These are phyloP conservation scores for Eupithecia centaureata DNA, from an alignment of 2,888 invertebrate genomes.

Conservation along the genomic window DNA sequence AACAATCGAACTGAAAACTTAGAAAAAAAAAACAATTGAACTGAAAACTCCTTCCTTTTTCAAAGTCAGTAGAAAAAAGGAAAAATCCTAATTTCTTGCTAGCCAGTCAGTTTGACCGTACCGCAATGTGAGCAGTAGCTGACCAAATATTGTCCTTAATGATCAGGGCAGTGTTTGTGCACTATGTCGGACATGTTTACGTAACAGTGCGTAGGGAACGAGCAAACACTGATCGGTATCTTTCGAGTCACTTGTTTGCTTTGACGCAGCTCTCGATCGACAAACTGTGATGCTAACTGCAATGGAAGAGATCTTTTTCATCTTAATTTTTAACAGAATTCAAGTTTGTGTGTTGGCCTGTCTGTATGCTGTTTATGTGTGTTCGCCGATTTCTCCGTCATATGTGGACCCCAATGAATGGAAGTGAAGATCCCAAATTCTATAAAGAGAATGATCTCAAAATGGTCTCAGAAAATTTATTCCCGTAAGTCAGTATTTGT, in stretches of 20 bases:
- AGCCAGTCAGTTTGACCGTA: conserved; percentile 22
- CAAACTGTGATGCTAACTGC: background rate
- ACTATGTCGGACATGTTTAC: conserved; percentile 71
- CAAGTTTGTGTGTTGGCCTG: no score
- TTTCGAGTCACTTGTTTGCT: conserved; percentile 66
- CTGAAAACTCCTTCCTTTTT: no score
- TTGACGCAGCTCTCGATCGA: background rate
- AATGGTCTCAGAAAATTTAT: no score
- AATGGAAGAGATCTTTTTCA: background rate
- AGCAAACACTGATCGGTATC: conserved; percentile 57
- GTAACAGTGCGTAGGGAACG: conserved; percentile 74
- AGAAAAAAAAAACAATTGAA: no score
- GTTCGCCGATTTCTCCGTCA: no score
- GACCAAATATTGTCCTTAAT: conserved; percentile 81
- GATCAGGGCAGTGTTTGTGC: conserved; percentile 80
- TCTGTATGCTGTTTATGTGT: no score
- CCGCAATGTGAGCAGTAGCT: conserved; percentile 57
- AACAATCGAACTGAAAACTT: no score
- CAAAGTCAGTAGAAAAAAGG: no score
- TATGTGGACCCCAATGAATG: no score
- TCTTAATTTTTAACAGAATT: background rate
- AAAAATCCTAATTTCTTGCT: background rate
- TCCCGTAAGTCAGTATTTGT: no score
- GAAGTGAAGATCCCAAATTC: no score
- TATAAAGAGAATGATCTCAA: no score